A percentile compares a stretch with the other conserved stretches of the same genome.
phyloP scores from a whole-genome alignment of 2,113 vertebrate genomes.

The Heterocephalus glaber region DNA sequence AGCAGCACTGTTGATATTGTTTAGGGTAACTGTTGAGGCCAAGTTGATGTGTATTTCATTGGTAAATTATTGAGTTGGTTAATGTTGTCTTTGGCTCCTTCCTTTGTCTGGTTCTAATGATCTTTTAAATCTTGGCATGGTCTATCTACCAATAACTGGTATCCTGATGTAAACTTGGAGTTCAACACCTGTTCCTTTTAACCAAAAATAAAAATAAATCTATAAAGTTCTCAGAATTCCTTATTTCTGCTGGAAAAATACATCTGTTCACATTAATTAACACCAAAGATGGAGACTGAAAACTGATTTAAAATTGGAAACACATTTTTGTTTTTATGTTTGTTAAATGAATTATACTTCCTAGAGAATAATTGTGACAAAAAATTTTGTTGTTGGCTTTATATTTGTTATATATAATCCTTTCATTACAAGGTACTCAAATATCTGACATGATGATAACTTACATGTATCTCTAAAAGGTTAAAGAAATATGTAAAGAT shows the following conservation, averaged over 20 bases:
- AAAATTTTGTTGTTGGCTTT: background rate
- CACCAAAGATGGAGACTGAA: background rate
- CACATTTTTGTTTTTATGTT: background rate
- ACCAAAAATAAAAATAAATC: constrained; percentile 12
- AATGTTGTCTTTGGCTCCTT: background rate
- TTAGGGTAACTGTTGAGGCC: background rate
- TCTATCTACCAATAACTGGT: background rate
- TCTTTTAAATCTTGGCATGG: background rate
- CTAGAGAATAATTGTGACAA: background rate
- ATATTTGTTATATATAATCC: background rate
- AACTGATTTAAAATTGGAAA: background rate
- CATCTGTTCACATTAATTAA: background rate
- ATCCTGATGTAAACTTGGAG: background rate
- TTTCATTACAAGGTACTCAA: background rate
- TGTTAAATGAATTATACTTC: background rate
- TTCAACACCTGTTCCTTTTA: background rate
- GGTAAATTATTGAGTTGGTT: background rate
- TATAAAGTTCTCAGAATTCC: background rate
- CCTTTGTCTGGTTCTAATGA: background rate
- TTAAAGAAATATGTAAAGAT: background rate
- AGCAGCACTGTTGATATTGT: background rate
- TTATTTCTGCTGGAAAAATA: background rate
- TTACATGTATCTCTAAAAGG: background rate
- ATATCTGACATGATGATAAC: background rate
- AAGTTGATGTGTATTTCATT: background rate